Conservation (phyloP, 37 sponge, comb jelly and placozoan genomes). For the Aphrocallistes beatrix region DNA sequence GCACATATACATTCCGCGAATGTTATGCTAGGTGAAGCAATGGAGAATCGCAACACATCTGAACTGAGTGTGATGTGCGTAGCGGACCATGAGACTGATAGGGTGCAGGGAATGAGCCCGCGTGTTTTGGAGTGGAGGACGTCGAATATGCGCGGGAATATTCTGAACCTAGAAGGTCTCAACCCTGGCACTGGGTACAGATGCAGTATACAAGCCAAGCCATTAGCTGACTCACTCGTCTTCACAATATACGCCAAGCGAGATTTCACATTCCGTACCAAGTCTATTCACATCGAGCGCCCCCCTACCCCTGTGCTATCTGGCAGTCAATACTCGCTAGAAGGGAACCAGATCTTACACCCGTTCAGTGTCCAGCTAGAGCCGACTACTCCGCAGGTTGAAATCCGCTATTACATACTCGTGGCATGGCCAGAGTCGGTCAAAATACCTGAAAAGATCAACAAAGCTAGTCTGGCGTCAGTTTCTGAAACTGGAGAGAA, state of each 20-base stretch:
- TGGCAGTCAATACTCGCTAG: neutral
- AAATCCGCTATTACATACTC: neutral
- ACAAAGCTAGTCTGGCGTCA: neutral
- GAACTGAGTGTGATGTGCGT: neutral
- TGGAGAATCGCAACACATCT: neutral
- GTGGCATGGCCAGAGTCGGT: neutral
- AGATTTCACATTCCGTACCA: neutral
- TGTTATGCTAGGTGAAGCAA: neutral
- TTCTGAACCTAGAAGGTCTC: neutral
- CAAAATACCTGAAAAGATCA: neutral
- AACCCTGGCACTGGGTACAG: neutral
- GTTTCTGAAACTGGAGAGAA: neutral
- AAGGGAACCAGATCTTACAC: neutral
- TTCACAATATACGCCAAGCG: neutral
- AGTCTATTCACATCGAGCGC: neutral
- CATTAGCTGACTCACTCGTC: neutral
- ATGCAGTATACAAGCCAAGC: neutral
- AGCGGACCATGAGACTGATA: neutral
- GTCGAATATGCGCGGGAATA: neutral
- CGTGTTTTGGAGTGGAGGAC: constrained; percentile 11
- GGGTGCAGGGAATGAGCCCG: neutral
- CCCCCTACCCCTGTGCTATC: neutral
- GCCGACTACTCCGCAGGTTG: neutral
- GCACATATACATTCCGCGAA: neutral
- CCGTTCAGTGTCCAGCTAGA: neutral